These are phyloP conservation scores for Mechanitis mazaeus DNA, from an alignment of 2,888 invertebrate species.

Conservation along the genomic window DNA sequence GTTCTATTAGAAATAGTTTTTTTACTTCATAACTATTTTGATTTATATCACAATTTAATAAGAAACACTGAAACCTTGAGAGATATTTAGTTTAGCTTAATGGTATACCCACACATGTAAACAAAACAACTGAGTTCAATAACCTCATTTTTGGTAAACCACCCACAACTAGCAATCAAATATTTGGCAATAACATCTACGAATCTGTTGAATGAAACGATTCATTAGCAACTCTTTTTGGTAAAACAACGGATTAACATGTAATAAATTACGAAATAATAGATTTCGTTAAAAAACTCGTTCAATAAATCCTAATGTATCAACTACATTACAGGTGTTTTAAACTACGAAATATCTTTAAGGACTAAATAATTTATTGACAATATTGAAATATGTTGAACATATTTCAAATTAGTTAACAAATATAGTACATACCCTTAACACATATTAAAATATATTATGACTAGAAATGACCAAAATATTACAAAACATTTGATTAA, in stretches of 20 bases:
- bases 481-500: neutral
- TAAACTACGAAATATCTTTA: too few species aligned
- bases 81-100: too few species aligned
- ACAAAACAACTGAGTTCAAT: constrained; percentile 2
- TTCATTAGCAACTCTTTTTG: constrained; percentile 22
- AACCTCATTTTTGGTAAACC: neutral
- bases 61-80: too few species aligned
- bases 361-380: too few species aligned
- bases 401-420: constrained; percentile 49
- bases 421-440: too few species aligned
- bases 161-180: neutral
- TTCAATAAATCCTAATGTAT: neutral
- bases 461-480: too few species aligned
- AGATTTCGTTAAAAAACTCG: neutral
- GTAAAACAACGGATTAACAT: constrained; percentile 35
- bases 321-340: too few species aligned
- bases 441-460: too few species aligned
- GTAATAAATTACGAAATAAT: constrained; percentile 34
- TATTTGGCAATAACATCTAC: constrained; percentile 11
- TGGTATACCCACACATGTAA: neutral
- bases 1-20: constrained; percentile 7
- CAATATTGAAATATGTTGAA: neutral
- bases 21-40: too few species aligned
- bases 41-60: too few species aligned
- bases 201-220: constrained; percentile 9